Evolutionary conservation across 2,797 vertebrate genomes (phyloP), one percentile per base, ranked within the genome.

Genomic region (Eutrigla gurnardus): DNA sequence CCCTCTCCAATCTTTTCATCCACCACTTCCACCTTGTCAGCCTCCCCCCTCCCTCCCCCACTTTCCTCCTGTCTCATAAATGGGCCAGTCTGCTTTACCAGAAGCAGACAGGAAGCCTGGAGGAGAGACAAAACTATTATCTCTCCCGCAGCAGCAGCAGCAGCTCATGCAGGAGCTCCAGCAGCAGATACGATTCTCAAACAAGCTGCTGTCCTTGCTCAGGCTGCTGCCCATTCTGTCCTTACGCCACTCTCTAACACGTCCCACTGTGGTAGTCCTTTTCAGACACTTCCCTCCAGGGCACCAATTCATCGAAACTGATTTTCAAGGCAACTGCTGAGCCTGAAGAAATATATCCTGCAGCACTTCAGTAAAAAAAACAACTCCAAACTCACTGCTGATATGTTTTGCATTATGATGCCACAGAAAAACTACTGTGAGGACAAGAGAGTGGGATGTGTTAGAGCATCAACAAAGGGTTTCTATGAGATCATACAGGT

Each of bases 111-210:
- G 75, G 53, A 60, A 84, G 87, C 81, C 86, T 90, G 92, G 90
- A 93, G 86, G 80, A 88, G 83, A 82, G 83, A 93, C 92, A 92
- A 84, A 89, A 83, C 87, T 88, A 92, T 92, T 91, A 93, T 90
- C 91, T 91, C 78, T 68, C 70, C 82, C 85, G 8, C 77, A 84
- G 89, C 91, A 92, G 9, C 78, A 83, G 89, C 92, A 92, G 91
- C 82, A 88, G 85, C 73, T 87, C 77, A 61, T 71, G 78, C 83
- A 81, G 85, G 74, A 92, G 82, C 86, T 87, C 80, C 81, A 83
- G 63, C 82, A 58, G 77, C 85, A 85, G 89, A 90, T 83, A 85
- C 82, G 82, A 87, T 81, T 89, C 80, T 84, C 62, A 65, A 70
- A 86, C 85, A 84, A 67, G 77, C 85, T 75, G 78, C 84, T 73